Evolutionary conservation across 2,113 vertebrate species (phyloP).

Genomic region (Pelecanoides urinatrix): DNA sequence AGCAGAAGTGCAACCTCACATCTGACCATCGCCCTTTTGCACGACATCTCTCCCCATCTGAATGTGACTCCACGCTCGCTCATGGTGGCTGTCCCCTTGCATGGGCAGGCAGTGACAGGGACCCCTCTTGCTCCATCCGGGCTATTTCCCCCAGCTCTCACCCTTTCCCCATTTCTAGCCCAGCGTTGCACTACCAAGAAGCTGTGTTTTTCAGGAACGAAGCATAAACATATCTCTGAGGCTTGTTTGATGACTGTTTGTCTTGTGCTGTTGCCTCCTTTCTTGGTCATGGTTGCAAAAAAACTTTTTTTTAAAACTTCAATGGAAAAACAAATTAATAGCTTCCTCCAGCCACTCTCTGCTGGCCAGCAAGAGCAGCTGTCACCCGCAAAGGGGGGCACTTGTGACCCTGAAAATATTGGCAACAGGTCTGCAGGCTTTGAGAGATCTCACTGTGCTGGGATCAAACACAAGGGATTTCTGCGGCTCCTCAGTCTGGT

Average conservation of each 20-base stretch:
- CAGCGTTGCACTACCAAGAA: rapidly evolving
- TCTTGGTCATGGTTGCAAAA: conserved; percentile 7
- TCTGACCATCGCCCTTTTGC: neutral
- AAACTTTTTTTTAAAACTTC: neutral
- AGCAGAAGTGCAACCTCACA: neutral
- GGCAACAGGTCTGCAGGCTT: neutral
- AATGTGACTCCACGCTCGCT: rapidly evolving
- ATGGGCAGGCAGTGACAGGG: neutral
- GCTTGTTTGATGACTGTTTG: conserved; percentile 6
- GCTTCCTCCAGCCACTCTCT: neutral
- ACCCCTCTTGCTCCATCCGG: neutral
- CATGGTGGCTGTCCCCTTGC: neutral
- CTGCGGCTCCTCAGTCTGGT: neutral
- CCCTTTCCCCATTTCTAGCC: neutral
- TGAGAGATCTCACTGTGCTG: neutral
- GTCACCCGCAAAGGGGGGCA: neutral
- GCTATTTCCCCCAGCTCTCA: neutral
- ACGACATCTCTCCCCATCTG: neutral
- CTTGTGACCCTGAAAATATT: neutral
- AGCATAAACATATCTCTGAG: conserved; percentile 36
- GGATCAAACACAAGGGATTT: neutral
- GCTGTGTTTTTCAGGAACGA: neutral
- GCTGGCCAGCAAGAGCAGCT: neutral
- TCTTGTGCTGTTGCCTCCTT: neutral
- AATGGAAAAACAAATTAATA: conserved; percentile 2